phyloP scores from a whole-genome alignment of 2,113 vertebrate genomes.

The Charina bottae region DNA sequence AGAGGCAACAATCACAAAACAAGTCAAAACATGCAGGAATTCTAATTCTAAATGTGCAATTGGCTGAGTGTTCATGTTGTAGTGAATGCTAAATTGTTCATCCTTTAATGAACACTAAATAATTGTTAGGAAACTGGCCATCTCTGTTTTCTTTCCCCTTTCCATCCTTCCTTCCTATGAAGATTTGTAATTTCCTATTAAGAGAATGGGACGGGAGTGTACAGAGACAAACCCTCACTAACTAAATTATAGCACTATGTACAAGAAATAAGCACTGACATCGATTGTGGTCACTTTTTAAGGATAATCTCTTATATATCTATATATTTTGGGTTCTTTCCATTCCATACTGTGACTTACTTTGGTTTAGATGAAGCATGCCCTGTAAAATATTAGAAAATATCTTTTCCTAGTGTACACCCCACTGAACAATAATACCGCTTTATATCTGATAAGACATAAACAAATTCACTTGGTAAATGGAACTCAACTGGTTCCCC shows the following conservation, averaged over 20 bases:
- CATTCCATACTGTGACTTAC: conserved; percentile 75
- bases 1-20: conserved; percentile 68
- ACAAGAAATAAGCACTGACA: conserved; percentile 73
- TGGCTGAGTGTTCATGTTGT: conserved; percentile 83
- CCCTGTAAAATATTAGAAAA: conserved; percentile 51
- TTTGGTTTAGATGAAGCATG: conserved; percentile 71
- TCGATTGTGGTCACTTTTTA: conserved; percentile 54
- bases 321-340: conserved; percentile 67
- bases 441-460: not conserved
- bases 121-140: conserved; percentile 65
- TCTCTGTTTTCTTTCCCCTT: conserved; percentile 28
- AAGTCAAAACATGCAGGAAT: conserved; percentile 62
- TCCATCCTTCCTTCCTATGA: conserved; percentile 27
- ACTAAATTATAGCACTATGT: conserved; percentile 82
- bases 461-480: not conserved
- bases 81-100: conserved; percentile 75
- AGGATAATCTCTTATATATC: conserved; percentile 42
- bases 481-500: conserved; percentile 25
- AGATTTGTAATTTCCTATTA: conserved; percentile 61
- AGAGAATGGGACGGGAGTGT: conserved; percentile 3
- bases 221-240: conserved; percentile 14
- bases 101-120: conserved; percentile 68
- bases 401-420: conserved; percentile 36
- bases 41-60: conserved; percentile 73
- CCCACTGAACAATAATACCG: not conserved